Evolutionary conservation across 2,888 invertebrate species (phyloP).

Genomic region (Eupithecia insigniata): DNA sequence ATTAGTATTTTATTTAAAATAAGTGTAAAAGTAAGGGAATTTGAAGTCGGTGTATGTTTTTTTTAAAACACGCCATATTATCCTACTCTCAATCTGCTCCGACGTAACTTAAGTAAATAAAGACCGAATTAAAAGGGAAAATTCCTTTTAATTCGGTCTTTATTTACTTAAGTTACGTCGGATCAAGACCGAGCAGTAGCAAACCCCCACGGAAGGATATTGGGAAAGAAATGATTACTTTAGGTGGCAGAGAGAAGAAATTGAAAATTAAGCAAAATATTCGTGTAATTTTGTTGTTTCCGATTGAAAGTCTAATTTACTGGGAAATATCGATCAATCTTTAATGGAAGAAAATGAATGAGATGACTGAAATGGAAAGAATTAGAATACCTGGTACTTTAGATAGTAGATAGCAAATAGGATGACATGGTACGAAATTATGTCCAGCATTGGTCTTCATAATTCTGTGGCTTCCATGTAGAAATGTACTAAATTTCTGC

Average conservation of each 20-base stretch:
- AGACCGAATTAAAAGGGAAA: not conserved
- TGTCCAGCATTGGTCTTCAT: not conserved
- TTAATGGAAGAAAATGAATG: not conserved
- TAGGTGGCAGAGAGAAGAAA: not conserved
- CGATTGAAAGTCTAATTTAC: not conserved
- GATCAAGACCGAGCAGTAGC: not conserved
- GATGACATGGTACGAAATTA: not conserved
- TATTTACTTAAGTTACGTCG: not conserved
- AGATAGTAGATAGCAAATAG: not conserved
- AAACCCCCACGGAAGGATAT: not conserved
- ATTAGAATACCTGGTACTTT: not conserved
- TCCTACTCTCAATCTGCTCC: not conserved
- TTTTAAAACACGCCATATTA: no score
- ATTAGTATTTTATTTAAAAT: no score
- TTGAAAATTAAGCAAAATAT: not conserved
- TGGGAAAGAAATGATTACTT: not conserved
- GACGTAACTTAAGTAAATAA: not conserved
- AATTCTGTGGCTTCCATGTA: not conserved
- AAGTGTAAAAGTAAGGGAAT: no score
- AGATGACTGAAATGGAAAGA: not conserved
- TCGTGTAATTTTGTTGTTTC: constrained; percentile 1
- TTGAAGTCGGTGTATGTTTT: no score
- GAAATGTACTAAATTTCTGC: not conserved
- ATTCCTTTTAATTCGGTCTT: not conserved
- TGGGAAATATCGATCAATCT: not conserved